A percentile compares a stretch with the other conserved stretches of the same genome.
phyloP scores from a whole-genome alignment of 2,113 vertebrate species.

The Mirza zaza region DNA sequence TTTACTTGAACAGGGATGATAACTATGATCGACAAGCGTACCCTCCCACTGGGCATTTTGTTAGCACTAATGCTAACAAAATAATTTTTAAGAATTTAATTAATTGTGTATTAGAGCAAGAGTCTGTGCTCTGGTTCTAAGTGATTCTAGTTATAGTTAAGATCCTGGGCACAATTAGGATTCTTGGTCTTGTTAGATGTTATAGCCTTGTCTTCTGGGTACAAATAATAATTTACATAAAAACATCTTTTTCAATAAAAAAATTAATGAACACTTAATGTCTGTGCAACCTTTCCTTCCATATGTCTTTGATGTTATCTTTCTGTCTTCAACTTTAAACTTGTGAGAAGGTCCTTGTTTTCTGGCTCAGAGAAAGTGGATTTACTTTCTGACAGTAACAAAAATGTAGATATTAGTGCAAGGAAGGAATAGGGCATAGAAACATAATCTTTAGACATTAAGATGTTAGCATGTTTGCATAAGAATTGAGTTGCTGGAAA shows the following conservation, averaged over 20 bases:
- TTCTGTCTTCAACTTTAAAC: conserved; percentile 16
- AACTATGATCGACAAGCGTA: background rate
- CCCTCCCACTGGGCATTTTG: background rate
- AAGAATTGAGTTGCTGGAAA: background rate
- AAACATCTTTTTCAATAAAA: background rate
- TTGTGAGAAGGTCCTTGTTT: background rate
- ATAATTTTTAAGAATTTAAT: background rate
- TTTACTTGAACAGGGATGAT: background rate
- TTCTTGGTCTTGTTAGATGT: background rate
- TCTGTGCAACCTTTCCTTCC: background rate
- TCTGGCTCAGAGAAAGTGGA: background rate
- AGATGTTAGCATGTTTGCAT: background rate
- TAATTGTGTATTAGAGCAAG: background rate
- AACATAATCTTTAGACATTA: background rate
- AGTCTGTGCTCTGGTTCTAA: background rate
- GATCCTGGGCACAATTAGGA: background rate
- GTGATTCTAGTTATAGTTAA: background rate
- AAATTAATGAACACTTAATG: background rate
- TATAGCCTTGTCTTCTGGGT: background rate
- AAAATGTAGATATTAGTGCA: background rate
- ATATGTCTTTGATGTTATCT: background rate
- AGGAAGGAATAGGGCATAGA: background rate
- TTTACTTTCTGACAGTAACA: background rate
- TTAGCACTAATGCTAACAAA: background rate
- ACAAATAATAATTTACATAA: conserved; percentile 5